A percentile compares a stretch with the other conserved stretches of the same genome.
phyloP scores from a whole-genome alignment of 2,113 vertebrate species.

The Scytalopus superciliaris region DNA sequence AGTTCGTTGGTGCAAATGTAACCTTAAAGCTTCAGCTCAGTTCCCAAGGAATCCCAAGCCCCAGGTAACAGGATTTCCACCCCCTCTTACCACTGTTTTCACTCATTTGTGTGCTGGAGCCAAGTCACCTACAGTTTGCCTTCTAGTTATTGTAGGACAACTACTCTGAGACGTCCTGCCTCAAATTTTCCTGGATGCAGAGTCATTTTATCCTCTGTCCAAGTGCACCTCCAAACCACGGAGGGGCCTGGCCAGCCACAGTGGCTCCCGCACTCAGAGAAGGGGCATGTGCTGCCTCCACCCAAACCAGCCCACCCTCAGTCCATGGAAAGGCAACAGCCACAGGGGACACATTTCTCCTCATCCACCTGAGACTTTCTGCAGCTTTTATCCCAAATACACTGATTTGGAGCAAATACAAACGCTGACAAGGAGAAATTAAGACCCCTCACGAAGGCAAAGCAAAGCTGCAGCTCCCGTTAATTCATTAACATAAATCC shows the following conservation, averaged over 20 bases:
- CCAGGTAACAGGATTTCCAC: not conserved
- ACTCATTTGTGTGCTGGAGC: accelerated
- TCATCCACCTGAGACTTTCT: not conserved
- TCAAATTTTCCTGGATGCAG: accelerated
- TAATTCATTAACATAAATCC: not conserved
- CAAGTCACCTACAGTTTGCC: not conserved
- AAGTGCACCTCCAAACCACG: accelerated
- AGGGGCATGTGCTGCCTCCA: accelerated
- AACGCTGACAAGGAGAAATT: not conserved
- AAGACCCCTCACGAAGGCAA: not conserved
- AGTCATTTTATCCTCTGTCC: not conserved
- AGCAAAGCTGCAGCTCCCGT: not conserved
- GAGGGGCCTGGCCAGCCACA: not conserved
- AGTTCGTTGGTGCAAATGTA: accelerated
- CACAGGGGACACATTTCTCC: not conserved
- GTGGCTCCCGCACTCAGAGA: too few relatives aligned
- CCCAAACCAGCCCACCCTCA: not conserved
- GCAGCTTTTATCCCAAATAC: not conserved
- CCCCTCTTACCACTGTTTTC: not conserved
- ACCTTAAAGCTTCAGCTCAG: not conserved
- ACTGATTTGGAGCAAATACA: not conserved
- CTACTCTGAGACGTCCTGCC: not conserved
- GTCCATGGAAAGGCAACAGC: accelerated
- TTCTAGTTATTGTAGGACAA: accelerated
- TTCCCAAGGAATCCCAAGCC: not conserved